Conservation (phyloP, 2,888 invertebrate species). For the Sisyra terminalis region DNA sequence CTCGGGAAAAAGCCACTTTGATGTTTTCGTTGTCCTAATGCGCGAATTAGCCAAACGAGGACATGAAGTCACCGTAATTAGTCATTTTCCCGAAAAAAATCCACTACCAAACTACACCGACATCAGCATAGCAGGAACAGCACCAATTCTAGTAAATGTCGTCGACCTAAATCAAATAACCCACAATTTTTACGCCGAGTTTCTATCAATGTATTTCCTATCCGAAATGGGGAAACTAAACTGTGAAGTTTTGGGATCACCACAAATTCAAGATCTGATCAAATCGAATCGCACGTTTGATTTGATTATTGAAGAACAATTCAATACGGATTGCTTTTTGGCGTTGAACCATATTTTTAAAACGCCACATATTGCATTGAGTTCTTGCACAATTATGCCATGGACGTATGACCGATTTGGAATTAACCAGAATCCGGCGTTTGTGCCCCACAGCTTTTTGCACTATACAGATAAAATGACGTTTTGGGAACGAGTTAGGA, state of each 20-base stretch:
- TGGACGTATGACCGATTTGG: conserved; percentile 31
- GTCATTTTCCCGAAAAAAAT: conserved; percentile 38
- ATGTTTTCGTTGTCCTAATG: conserved; percentile 41
- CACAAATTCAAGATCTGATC: conserved; percentile 23
- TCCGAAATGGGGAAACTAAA: conserved; percentile 18
- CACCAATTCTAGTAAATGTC: conserved; percentile 7
- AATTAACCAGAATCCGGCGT: conserved; percentile 30
- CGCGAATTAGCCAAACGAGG: conserved; percentile 40
- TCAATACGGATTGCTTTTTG: conserved; percentile 54
- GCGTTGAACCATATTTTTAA: conserved; percentile 44
- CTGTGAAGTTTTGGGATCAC: conserved; percentile 23
- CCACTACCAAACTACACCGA: conserved; percentile 38
- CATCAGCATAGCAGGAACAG: conserved; percentile 29
- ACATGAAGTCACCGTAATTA: conserved; percentile 49
- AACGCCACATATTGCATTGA: conserved; percentile 36
- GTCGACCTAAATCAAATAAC: conserved; percentile 6
- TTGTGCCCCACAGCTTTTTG: conserved; percentile 31
- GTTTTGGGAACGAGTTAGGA: conserved; percentile 21
- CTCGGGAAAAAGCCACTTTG: conserved; percentile 51
- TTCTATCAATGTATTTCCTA: conserved; percentile 6
- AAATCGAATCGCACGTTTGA: conserved; percentile 38
- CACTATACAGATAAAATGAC: conserved; percentile 19
- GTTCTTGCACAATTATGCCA: conserved; percentile 31
- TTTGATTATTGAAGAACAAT: conserved; percentile 49
- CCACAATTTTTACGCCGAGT: conserved; percentile 1